A percentile compares a stretch with the other conserved stretches of the same genome.
These are phyloP conservation scores for Mastigias papua DNA, from an alignment of 30 jellyfish, hydroid and myxozoan species.

Conservation along the genomic window DNA sequence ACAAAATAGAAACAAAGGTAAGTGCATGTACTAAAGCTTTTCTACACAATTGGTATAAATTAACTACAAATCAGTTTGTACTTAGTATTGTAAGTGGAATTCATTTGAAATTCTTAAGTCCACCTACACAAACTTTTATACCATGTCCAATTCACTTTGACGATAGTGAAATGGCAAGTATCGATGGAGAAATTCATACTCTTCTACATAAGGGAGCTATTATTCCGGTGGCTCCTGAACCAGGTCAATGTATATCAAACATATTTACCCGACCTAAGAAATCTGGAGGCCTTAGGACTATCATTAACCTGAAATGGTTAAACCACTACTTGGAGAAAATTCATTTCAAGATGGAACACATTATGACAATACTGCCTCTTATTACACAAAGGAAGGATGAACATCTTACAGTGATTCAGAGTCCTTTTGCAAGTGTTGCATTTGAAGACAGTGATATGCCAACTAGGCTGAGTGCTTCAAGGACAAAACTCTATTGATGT, in stretches of 20 bases:
- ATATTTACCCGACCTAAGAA: too few species aligned
- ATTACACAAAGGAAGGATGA: too few species aligned
- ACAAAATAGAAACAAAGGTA: background rate
- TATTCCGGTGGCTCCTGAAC: background rate
- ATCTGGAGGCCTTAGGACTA: too few species aligned
- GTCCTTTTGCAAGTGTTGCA: too few species aligned
- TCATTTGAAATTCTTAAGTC: background rate
- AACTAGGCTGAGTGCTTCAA: too few species aligned
- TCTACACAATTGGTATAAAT: background rate
- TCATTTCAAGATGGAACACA: too few species aligned
- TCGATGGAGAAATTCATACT: background rate
- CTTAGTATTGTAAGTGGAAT: constrained; percentile 7
- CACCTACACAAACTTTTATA: background rate
- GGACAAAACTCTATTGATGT: too few species aligned
- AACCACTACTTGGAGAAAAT: too few species aligned
- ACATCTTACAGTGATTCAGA: too few species aligned
- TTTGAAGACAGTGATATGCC: too few species aligned
- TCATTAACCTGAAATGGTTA: too few species aligned
- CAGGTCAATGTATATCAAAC: background rate
- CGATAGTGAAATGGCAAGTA: background rate
- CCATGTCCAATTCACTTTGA: constrained; percentile 4
- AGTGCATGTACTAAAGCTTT: background rate
- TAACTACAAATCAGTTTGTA: background rate
- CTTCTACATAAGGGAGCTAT: background rate
- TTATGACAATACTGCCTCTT: too few species aligned